Percentiles rank a stretch among this genome's conserved stretches.
phyloP scores from a whole-genome alignment of 2,113 vertebrate species.

The Sinocyclocheilus rhinocerous region DNA sequence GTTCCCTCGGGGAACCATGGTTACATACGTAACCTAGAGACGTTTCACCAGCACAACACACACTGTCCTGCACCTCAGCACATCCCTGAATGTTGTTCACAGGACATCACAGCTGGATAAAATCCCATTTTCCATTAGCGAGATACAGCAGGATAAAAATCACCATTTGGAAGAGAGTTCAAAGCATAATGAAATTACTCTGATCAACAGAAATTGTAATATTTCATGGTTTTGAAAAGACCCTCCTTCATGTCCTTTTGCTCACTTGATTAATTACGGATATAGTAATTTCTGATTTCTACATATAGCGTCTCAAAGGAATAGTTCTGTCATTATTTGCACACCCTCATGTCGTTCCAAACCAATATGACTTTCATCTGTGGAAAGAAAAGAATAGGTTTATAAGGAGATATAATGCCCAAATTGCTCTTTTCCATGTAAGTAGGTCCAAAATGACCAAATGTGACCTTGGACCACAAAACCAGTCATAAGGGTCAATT shows the following conservation, averaged over 20 bases:
- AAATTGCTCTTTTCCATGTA: neutral
- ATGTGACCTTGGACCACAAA: too few relatives aligned
- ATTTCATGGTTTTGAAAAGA: neutral
- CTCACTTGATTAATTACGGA: neutral
- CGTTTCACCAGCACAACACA: neutral
- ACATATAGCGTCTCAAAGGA: neutral
- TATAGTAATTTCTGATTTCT: neutral
- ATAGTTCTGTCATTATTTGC: neutral
- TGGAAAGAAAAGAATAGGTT: neutral
- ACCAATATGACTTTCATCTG: neutral
- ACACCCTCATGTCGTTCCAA: neutral
- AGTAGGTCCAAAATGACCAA: neutral
- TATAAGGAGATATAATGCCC: neutral
- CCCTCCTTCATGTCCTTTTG: neutral
- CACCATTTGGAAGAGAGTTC: neutral
- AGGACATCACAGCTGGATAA: conserved; percentile 18
- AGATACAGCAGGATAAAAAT: conserved; percentile 2
- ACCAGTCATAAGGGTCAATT: too few relatives aligned
- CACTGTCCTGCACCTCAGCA: neutral
- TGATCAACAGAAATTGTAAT: neutral
- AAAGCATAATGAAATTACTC: neutral
- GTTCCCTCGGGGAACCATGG: too few relatives aligned
- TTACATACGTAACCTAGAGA: too few relatives aligned
- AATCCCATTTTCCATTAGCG: conserved; percentile 12
- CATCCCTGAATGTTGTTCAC: neutral